A percentile compares a stretch with the other conserved stretches of the same genome.
These are phyloP conservation scores for Sisyra terminalis DNA, from an alignment of 2,888 invertebrate genomes.

Conservation along the genomic window DNA sequence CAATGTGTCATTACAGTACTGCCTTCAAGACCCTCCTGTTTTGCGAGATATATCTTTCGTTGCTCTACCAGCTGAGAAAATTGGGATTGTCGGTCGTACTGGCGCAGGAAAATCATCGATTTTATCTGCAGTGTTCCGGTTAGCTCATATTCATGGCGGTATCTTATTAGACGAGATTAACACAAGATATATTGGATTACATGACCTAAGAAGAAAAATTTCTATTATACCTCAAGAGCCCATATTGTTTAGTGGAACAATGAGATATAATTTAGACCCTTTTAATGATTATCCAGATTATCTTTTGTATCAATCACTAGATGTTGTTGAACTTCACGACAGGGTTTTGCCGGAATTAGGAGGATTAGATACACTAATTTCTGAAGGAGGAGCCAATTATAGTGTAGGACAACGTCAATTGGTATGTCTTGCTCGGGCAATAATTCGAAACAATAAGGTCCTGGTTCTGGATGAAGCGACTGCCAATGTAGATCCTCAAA, in stretches of 20 bases:
- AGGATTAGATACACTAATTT: conserved; percentile 47
- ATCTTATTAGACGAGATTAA: conserved; percentile 36
- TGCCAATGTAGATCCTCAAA: conserved; percentile 39
- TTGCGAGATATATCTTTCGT: conserved; percentile 35
- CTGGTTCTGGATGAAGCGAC: conserved; percentile 46
- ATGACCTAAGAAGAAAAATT: conserved; percentile 35
- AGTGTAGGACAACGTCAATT: conserved; percentile 71
- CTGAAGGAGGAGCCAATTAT: conserved; percentile 58
- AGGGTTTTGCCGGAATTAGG: conserved; percentile 29
- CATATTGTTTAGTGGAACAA: conserved; percentile 44
- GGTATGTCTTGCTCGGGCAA: conserved; percentile 62
- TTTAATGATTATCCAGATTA: conserved; percentile 31
- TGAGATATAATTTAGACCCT: conserved; percentile 50
- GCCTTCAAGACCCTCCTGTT: conserved; percentile 40
- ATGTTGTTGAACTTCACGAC: conserved; percentile 30
- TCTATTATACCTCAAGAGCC: conserved; percentile 54
- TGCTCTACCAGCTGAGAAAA: conserved; percentile 33
- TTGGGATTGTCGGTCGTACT: conserved; percentile 43
- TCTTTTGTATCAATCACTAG: conserved; percentile 18
- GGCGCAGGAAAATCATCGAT: conserved; percentile 39
- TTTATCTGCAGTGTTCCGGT: conserved; percentile 36
- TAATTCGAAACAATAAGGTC: conserved; percentile 53
- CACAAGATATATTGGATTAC: conserved; percentile 29
- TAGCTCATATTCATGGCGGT: conserved; percentile 32
- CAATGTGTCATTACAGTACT: conserved; percentile 43